These are phyloP conservation scores for Hoplias malabaricus DNA, from an alignment of 2,113 vertebrate genomes.

Conservation along the genomic window DNA sequence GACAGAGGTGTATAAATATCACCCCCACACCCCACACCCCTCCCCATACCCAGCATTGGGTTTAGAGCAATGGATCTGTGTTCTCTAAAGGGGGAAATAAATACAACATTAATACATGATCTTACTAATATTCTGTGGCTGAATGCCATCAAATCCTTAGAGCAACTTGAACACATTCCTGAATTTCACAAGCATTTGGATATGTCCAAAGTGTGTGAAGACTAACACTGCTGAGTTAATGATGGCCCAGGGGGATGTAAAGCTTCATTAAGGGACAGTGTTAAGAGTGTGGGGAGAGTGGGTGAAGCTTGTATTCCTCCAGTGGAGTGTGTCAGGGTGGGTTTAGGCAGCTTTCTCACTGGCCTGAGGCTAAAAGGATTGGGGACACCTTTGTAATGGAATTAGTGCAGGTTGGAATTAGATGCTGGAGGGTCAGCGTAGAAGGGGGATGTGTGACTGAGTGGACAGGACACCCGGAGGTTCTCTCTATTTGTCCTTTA, in stretches of 20 bases:
- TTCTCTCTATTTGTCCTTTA: neutral
- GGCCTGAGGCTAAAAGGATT: slow-evolving; percentile 30
- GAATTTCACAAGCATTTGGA: too few species aligned
- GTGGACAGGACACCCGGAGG: neutral
- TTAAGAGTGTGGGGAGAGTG: neutral
- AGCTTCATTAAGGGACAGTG: neutral
- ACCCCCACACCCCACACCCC: too few species aligned
- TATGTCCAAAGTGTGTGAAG: too few species aligned
- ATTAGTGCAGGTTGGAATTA: slow-evolving; percentile 33
- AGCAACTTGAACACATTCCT: too few species aligned
- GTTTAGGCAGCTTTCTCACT: slow-evolving; percentile 9
- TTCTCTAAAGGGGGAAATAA: too few species aligned
- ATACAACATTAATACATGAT: too few species aligned
- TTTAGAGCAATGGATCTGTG: too few species aligned
- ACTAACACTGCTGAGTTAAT: neutral
- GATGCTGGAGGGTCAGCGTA: neutral
- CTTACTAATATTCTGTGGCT: too few species aligned
- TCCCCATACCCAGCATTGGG: too few species aligned
- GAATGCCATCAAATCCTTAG: too few species aligned
- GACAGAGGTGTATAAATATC: too few species aligned
- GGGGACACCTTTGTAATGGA: slow-evolving; percentile 17
- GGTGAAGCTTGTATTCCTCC: neutral
- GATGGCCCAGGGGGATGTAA: neutral
- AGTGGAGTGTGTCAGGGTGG: slow-evolving; percentile 16
- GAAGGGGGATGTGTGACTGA: neutral